phyloP scores from a whole-genome alignment of 2,888 invertebrate genomes.

The Callimorpha dominula region DNA sequence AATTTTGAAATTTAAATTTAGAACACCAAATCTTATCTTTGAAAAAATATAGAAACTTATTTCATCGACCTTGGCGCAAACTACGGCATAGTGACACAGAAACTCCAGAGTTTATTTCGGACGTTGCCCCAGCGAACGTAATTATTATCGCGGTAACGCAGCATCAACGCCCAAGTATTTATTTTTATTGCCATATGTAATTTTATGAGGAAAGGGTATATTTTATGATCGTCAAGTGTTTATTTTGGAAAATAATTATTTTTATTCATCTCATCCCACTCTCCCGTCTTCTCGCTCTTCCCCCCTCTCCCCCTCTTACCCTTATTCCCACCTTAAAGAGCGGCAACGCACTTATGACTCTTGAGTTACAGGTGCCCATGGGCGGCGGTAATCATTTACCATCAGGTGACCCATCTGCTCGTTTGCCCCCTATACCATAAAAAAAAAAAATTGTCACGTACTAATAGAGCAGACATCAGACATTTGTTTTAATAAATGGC shows the following conservation, averaged over 20 bases:
- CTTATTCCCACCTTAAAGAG: too few species aligned
- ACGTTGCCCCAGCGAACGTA: constrained; percentile 44
- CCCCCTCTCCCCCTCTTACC: too few species aligned
- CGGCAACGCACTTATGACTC: too few species aligned
- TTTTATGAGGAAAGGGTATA: constrained; percentile 15
- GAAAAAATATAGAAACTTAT: constrained; percentile 18
- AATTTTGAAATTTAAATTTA: not conserved
- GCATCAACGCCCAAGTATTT: constrained; percentile 37
- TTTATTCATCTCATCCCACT: too few species aligned
- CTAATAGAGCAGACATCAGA: too few species aligned
- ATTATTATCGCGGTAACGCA: constrained; percentile 39
- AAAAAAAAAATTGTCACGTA: too few species aligned
- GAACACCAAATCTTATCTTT: not conserved
- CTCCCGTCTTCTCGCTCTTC: too few species aligned
- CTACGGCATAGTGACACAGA: constrained; percentile 63
- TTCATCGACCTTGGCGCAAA: constrained; percentile 56
- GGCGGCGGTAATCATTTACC: too few species aligned
- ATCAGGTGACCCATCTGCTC: too few species aligned
- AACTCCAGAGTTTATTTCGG: constrained; percentile 55
- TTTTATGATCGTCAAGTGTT: not conserved
- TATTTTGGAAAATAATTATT: not conserved
- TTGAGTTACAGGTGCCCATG: too few species aligned
- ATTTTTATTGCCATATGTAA: constrained; percentile 36
- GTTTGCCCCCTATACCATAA: too few species aligned
- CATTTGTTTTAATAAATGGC: too few species aligned